Evolutionary conservation across 2,888 invertebrate species (phyloP), one percentile per base, ranked within the genome.

Genomic region (Acleris laterana): DNA sequence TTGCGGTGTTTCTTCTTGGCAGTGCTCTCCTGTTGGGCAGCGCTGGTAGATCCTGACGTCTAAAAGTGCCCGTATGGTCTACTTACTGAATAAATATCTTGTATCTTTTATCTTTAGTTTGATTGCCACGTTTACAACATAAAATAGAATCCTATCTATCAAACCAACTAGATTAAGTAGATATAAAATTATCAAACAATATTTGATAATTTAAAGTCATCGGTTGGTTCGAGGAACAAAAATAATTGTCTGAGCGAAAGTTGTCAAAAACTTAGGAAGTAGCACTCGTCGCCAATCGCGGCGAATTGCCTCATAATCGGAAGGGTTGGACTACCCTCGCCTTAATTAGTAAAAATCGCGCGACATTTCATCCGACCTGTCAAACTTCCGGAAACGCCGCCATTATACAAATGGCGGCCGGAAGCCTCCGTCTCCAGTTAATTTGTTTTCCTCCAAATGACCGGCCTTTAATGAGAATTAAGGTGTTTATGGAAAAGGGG

Each of bases 291-390:
- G 68, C 42, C 32, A 55, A 68, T 65, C 73, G 72, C 71, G 69
- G 48, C 38, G 68, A 67, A 71, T 69, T 59, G 61, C 65, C 59
- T 56, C 70, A 48, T 73, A 70, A 73, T 73, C 70, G 77, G 69
- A 75, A 73, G 76, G 74, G 77, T 72, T 68, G 70, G 70, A 68
- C 63, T 38, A 71, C 68, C 72, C 73, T 72, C 73, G 73, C 73
- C 78, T 88, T 89, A 87, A 90, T 91, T 89, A 89, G 84, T 86
- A 91, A 91, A 91, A 91, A 91, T 90, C 84, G 85, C 79, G 85
- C 87, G 89, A 89, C 90, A 90, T 89, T 91, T 89, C 89, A 88
- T 89, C 84, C 80, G 81, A 80, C 79, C 89, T 89, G 90, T 88
- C 90, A 89, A 91, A 91, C 82, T 91, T 86, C 78, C 79, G 81